Percentiles rank a stretch among this genome's conserved stretches.
These are phyloP conservation scores for Atherinomorus stipes DNA, from an alignment of 2,113 vertebrate species.

Conservation along the genomic window DNA sequence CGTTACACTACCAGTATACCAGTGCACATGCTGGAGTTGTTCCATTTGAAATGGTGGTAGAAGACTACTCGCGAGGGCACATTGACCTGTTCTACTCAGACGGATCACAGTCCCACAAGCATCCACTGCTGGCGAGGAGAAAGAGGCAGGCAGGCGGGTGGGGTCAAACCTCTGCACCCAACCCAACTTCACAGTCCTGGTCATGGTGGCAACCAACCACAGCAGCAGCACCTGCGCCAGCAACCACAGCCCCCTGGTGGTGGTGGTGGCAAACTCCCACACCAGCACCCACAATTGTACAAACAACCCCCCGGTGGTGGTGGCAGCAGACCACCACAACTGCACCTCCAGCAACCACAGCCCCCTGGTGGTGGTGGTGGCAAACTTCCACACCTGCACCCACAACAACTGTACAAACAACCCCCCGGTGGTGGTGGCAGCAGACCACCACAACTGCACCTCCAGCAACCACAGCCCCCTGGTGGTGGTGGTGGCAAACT, in stretches of 20 bases:
- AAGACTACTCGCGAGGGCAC: slow-evolving; percentile 55
- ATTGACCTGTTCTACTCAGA: slow-evolving; percentile 26
- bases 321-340: too few relatives aligned
- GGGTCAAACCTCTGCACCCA: fast-evolving
- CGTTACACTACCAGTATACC: slow-evolving; percentile 17
- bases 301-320: too few relatives aligned
- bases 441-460: neutral
- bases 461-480: neutral
- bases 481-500: neutral
- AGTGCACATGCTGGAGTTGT: fast-evolving
- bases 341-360: neutral
- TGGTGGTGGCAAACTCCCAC: neutral
- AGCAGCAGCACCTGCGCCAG: neutral
- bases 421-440: neutral
- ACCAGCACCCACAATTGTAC: neutral
- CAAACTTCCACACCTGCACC: fast-evolving
- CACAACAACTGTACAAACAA: neutral
- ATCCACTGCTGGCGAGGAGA: slow-evolving; percentile 19
- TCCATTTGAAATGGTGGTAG: slow-evolving; percentile 63
- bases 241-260: neutral
- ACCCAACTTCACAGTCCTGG: neutral
- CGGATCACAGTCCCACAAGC: slow-evolving; percentile 15
- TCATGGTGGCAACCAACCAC: neutral
- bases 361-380: too few relatives aligned
- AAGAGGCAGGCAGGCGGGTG: neutral